Base-by-base conservation (phyloP, 64 coral and sea anemone genomes). In the Astreopora myriophthalma region DNA sequence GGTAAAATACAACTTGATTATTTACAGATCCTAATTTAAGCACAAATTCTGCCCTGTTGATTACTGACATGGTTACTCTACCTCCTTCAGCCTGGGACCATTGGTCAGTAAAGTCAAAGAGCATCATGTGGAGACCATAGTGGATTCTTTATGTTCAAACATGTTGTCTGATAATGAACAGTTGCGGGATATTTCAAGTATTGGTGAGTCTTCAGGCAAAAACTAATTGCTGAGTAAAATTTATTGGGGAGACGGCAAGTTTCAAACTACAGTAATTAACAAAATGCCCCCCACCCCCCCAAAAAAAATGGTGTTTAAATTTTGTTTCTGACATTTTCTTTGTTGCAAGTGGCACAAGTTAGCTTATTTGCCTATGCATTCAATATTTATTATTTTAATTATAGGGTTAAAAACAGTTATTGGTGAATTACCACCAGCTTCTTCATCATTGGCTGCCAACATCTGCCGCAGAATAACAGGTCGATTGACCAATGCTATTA, bases 141-240 rank as follows among this genome's bases (percentile, higher is more conserved):
- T 98, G 25, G 96, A 98, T 61, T 93, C 94, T 0, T 67, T 98
- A 25, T 98, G 96, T 51, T 98, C 96, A 20, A 98, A 98, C 67
- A 98, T 98, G 96, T 48, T 98, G 11, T 98, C 96, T 9, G 93
- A 95, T 13, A 98, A 98, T n/a, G 96, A 98, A 51, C 96, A 98
- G 60, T 90, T 98, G 30, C 71, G 96, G 46, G 96, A 98, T 30
- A 98, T 98, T 48, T 98, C 96, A 27, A 98, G 96, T 71, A 98
- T 98, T 84, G 96, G 96, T 98, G 55, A 94, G 96, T 66, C 52
- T 25, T 23, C 23, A 2, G 38, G 16, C 6, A 5, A 13, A 25
- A n/a, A n/a, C n/a, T n/a, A n/a, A 16, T 64, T 8, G 9, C 23
- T 32, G 11, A 3, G 16, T 75, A 19, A 6, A 44, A 0, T 13